Evolutionary conservation across 2,113 vertebrate genomes (phyloP).

Genomic region (Halcyon senegalensis): DNA sequence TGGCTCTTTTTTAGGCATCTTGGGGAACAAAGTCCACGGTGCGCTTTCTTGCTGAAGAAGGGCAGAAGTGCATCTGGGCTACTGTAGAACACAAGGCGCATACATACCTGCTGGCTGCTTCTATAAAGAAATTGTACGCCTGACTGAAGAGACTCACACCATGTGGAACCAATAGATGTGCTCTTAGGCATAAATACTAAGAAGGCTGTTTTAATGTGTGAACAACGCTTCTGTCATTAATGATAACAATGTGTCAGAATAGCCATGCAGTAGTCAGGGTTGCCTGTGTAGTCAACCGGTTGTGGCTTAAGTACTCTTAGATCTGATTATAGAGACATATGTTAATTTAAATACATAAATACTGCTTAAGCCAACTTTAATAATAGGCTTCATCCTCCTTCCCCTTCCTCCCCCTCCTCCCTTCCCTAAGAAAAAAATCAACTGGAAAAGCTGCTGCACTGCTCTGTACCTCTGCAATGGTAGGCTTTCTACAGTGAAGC

Average conservation of each 20-base stretch:
- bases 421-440: neutral
- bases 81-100: rapidly evolving
- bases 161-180: neutral
- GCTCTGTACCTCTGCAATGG: slow-evolving; percentile 36
- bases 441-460: slow-evolving; percentile 32
- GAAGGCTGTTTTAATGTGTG: neutral
- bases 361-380: slow-evolving; percentile 32
- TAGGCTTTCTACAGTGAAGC: slow-evolving; percentile 53
- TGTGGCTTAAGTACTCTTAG: slow-evolving; percentile 10
- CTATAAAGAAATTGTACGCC: neutral
- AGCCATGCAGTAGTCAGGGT: neutral
- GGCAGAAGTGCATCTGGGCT: neutral
- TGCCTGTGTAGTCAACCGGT: neutral
- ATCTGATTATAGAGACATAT: slow-evolving; percentile 27
- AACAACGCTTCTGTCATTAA: neutral
- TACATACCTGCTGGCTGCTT: rapidly evolving
- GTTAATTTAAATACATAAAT: slow-evolving; percentile 49
- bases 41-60: neutral
- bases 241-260: neutral
- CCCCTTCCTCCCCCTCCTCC: neutral
- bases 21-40: neutral
- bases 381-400: slow-evolving; percentile 55
- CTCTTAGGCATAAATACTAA: neutral
- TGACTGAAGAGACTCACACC: rapidly evolving
- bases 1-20: neutral